phyloP scores from a whole-genome alignment of 2,888 invertebrate species.

The Epistrophe eligans region DNA sequence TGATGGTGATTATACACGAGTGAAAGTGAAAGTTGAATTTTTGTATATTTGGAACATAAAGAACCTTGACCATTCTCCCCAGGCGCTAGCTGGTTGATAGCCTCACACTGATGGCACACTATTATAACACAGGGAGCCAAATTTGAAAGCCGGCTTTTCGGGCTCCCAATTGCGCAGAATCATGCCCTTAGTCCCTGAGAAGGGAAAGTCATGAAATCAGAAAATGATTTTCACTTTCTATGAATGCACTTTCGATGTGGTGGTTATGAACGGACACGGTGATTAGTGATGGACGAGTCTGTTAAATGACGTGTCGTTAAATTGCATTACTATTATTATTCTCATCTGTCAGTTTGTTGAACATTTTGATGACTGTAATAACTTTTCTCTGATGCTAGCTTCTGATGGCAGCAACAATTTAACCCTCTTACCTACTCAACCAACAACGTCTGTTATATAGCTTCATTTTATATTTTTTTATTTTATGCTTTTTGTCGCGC shows the following conservation, averaged over 20 bases:
- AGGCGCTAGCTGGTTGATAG: background rate
- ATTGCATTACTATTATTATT: constrained; percentile 40
- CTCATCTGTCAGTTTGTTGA: constrained; percentile 10
- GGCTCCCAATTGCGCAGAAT: constrained; percentile 77
- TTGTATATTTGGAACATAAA: constrained; percentile 78
- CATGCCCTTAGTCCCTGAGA: constrained; percentile 40
- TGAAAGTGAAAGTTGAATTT: constrained; percentile 77
- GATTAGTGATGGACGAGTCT: constrained; percentile 49
- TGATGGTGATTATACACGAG: constrained; percentile 74
- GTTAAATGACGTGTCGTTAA: constrained; percentile 59
- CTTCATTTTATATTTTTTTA: background rate
- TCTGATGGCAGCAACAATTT: background rate
- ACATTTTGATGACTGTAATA: constrained; percentile 24
- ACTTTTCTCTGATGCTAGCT: background rate
- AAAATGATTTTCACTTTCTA: constrained; percentile 70
- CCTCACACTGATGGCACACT: background rate
- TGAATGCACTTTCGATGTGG: constrained; percentile 62
- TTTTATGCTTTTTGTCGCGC: background rate
- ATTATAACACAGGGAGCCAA: background rate
- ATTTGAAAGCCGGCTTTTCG: constrained; percentile 67
- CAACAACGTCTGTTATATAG: background rate
- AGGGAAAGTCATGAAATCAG: constrained; percentile 76
- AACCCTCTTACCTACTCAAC: background rate
- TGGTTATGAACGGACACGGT: constrained; percentile 29
- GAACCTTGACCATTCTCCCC: constrained; percentile 82